These are phyloP conservation scores for Drosophila yakuba DNA, from an alignment of 1,140 invertebrate genomes.

Conservation along the genomic window DNA sequence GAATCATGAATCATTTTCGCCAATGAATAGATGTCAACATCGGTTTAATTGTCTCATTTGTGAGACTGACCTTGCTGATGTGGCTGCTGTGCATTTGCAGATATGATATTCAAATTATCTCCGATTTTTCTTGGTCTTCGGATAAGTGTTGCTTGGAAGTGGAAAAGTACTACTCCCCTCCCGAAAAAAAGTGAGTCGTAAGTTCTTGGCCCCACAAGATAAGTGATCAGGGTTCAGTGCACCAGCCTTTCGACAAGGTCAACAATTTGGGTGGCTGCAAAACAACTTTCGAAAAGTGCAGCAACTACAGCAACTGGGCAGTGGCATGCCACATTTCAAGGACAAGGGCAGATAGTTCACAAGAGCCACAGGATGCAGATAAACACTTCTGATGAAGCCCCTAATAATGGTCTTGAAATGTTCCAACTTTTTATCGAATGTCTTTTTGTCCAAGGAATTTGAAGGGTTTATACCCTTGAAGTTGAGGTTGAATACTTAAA, in stretches of 20 bases:
- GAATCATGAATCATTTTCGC: slow-evolving; percentile 56
- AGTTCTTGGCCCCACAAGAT: neutral
- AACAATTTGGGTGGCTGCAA: slow-evolving; percentile 54
- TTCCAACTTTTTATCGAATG: too few species aligned
- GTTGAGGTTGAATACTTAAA: too few species aligned
- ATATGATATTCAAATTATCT: slow-evolving; percentile 30
- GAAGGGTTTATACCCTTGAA: too few species aligned
- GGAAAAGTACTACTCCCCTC: neutral
- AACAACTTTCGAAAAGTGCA: slow-evolving; percentile 71
- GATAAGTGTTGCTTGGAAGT: slow-evolving; percentile 10
- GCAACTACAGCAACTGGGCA: slow-evolving; percentile 21
- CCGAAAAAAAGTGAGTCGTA: neutral
- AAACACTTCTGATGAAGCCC: neutral
- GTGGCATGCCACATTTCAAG: slow-evolving; percentile 53
- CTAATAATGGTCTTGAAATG: too few species aligned
- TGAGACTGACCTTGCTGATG: slow-evolving; percentile 45
- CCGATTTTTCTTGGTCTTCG: slow-evolving; percentile 23
- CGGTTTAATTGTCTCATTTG: slow-evolving; percentile 28
- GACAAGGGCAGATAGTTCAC: slow-evolving; percentile 43
- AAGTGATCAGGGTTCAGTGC: slow-evolving; percentile 51
- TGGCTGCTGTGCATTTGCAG: slow-evolving; percentile 2
- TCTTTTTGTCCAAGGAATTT: too few species aligned
- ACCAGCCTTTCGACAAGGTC: slow-evolving; percentile 50
- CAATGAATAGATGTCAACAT: slow-evolving; percentile 51
- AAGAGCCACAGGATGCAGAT: neutral